A percentile compares a stretch with the other conserved stretches of the same genome.
Evolutionary conservation across 2,113 vertebrate species (phyloP).

Genomic region (Misgurnus mizolepis): DNA sequence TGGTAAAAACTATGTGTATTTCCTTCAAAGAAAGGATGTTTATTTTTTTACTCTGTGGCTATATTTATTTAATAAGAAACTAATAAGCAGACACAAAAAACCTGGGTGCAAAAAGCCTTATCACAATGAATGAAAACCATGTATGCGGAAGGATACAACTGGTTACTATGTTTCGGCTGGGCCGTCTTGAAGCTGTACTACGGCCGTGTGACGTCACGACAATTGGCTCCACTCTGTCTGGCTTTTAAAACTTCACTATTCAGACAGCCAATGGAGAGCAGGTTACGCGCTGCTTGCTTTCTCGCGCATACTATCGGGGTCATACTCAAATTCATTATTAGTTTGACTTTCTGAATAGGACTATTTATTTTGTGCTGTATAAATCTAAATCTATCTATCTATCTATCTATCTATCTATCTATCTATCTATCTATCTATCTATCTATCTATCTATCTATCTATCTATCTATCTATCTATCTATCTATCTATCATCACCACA

Average conservation of each 20-base stretch:
- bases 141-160: conserved; percentile 54
- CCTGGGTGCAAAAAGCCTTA: not conserved
- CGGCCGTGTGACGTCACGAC: conserved; percentile 72
- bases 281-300: conserved; percentile 10
- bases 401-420: conserved; percentile 21
- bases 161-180: conserved; percentile 24
- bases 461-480: not conserved
- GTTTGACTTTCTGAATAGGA: not conserved
- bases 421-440: not conserved
- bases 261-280: conserved; percentile 47
- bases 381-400: not conserved
- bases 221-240: conserved; percentile 79
- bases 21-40: no score
- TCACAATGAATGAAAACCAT: not conserved
- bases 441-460: conserved; percentile 3
- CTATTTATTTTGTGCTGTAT: not conserved
- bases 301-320: conserved; percentile 29
- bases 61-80: not conserved
- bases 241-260: conserved; percentile 57
- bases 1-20: no score
- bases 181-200: conserved; percentile 64
- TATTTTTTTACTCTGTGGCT: not conserved
- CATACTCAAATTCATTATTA: conserved; percentile 39
- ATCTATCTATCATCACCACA: not conserved
- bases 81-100: not conserved